Evolutionary conservation across 2,888 invertebrate species (phyloP).

Genomic region (Celastrina argiolus): DNA sequence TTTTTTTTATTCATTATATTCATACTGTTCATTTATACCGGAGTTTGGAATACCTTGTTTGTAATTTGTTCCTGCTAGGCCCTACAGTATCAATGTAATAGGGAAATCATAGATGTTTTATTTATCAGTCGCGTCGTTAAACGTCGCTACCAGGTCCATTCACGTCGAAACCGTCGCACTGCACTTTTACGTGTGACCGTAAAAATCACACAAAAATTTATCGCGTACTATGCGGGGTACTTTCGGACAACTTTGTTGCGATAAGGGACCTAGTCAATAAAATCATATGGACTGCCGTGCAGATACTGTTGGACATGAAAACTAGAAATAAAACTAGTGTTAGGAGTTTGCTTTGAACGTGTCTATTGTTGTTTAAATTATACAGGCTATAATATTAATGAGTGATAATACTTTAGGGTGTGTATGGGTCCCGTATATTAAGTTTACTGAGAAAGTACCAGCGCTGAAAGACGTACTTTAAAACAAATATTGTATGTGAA

Average conservation of each 20-base stretch:
- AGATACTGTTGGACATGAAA: no score
- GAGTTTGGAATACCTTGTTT: not conserved
- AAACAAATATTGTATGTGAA: no score
- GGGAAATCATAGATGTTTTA: constrained; percentile 8
- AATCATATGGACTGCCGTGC: not conserved
- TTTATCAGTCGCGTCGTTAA: constrained; percentile 8
- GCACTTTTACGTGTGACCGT: constrained; percentile 29
- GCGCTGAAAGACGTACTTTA: no score
- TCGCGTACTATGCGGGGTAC: constrained; percentile 23
- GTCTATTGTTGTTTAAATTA: no score
- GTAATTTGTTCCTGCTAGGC: no score
- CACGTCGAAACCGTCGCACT: constrained; percentile 29
- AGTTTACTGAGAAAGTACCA: no score
- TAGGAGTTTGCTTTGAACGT: no score
- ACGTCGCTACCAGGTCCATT: constrained; percentile 23
- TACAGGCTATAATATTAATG: no score
- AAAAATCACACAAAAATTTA: constrained; percentile 35
- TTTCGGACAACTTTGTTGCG: constrained; percentile 27
- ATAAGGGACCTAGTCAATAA: not conserved
- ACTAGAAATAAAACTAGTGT: no score
- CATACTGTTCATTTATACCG: not conserved
- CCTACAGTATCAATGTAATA: not conserved
- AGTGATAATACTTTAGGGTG: no score
- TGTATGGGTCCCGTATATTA: no score
- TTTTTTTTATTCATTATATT: no score